phyloP scores from a whole-genome alignment of 2,888 invertebrate genomes.

The Arctia plantaginis region DNA sequence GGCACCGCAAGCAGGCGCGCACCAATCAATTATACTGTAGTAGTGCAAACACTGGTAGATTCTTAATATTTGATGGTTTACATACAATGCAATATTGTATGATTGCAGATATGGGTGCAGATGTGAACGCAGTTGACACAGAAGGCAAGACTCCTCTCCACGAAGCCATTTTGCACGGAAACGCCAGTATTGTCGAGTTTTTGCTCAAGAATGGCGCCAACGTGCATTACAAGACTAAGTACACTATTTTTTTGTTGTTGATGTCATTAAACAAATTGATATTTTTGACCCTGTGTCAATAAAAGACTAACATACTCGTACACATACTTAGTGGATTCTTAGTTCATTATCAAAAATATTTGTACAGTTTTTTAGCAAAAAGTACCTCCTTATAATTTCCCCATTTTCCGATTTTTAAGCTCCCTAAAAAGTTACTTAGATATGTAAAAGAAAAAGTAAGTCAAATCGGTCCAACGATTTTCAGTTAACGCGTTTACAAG shows the following conservation, averaged over 20 bases:
- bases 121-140: slow-evolving; percentile 90
- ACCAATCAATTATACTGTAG: too few species aligned
- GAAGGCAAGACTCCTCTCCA: slow-evolving; percentile 93
- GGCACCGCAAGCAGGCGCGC: too few species aligned
- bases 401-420: too few species aligned
- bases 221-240: slow-evolving; percentile 92
- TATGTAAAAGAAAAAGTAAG: too few species aligned
- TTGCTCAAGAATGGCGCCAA: slow-evolving; percentile 93
- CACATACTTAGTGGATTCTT: too few species aligned
- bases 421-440: too few species aligned
- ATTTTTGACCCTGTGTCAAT: not conserved
- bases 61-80: not conserved
- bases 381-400: too few species aligned
- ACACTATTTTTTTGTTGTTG: slow-evolving; percentile 1
- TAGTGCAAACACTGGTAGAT: too few species aligned
- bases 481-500: not conserved
- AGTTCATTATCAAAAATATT: too few species aligned
- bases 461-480: not conserved
- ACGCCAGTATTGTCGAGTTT: slow-evolving; percentile 89
- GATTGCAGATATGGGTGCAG: slow-evolving; percentile 88
- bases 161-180: slow-evolving; percentile 91
- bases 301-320: not conserved
- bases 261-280: not conserved
- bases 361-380: too few species aligned
- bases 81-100: not conserved